These are phyloP conservation scores for Leontocebus nigricollis DNA, from an alignment of 2,797 vertebrate species.

Conservation along the genomic window DNA sequence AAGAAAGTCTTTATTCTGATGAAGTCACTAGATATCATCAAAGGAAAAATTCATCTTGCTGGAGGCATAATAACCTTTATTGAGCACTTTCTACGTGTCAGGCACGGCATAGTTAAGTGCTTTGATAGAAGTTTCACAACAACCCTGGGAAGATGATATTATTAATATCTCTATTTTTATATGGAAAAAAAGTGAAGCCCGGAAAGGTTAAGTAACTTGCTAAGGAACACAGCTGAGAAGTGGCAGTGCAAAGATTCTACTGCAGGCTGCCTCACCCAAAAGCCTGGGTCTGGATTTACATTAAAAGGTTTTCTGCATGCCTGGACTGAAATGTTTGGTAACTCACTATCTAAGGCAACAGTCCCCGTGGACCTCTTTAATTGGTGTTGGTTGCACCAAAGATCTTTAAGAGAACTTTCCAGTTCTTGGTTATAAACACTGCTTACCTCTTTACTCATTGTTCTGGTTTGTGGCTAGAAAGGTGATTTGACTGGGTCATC, in stretches of 20 bases:
- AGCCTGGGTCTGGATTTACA: neutral
- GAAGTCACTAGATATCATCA: neutral
- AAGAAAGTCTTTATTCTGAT: constrained; percentile 14
- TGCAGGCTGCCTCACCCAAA: fast-evolving
- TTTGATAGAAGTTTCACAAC: neutral
- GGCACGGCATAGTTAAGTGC: neutral
- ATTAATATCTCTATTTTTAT: neutral
- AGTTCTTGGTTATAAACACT: neutral
- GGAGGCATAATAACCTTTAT: neutral
- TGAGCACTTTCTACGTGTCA: neutral
- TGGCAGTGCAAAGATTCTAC: neutral
- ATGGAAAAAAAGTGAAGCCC: neutral
- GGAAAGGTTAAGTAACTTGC: neutral
- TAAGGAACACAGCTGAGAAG: neutral
- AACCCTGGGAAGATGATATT: neutral
- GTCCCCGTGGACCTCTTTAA: neutral
- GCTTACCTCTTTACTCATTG: neutral
- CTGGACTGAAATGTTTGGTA: neutral
- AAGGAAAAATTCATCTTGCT: constrained; percentile 15
- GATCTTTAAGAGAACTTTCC: neutral
- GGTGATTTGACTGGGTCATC: neutral
- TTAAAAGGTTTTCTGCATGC: neutral
- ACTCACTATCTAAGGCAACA: neutral
- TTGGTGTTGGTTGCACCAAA: neutral
- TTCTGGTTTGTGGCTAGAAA: neutral